Evolutionary conservation across 2,888 invertebrate genomes (phyloP), one percentile per base, ranked within the genome.

Genomic region (Aleiodes testaceus): DNA sequence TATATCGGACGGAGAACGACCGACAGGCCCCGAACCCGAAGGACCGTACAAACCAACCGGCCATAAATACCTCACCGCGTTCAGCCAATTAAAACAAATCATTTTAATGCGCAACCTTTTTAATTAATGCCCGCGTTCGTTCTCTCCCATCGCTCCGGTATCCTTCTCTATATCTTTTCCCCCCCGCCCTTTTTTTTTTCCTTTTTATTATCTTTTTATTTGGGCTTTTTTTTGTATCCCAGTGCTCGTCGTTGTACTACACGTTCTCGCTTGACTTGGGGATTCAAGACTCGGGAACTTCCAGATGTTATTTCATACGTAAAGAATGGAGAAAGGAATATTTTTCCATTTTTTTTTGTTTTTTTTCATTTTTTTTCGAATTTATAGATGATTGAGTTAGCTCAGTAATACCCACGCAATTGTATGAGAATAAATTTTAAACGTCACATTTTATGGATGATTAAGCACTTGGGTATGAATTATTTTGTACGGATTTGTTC

Each of bases 81-180:
- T 86, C 85, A 85, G 83, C 87, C 86, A 87, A 87, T 87, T 87
- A 87, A 87, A 87, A 87, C 87, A 87, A 87, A 87, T 87, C 87
- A 87, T 87, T 87, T 87, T 87, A 87, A 87, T 87, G 86, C 86
- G 84, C 86, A 87, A 86, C 86, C 85, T 87, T 87, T 87, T 87
- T 87, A 87, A 87, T 87, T 87, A 87, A 87, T 87, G 86, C 84
- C 79, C 84, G 82, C 81, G 84, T 83, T 83, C 80, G 81, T 79
- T 84, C 84, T 77, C 82, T 81, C 81, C 82, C 82, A 80, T 82
- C 83, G 79, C 80, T 79, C 79, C 69, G 67, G 69, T 69, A 66
- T 69, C 75, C 74, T 36, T 49, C 70, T 61, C 69, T 70, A 69
- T 61, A 68, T 69, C 44, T 47, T 42, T 53, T 63, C 53, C 42